A percentile compares a stretch with the other conserved stretches of the same genome.
phyloP scores from a whole-genome alignment of 2,888 invertebrate species.

The Pollenia amentaria region DNA sequence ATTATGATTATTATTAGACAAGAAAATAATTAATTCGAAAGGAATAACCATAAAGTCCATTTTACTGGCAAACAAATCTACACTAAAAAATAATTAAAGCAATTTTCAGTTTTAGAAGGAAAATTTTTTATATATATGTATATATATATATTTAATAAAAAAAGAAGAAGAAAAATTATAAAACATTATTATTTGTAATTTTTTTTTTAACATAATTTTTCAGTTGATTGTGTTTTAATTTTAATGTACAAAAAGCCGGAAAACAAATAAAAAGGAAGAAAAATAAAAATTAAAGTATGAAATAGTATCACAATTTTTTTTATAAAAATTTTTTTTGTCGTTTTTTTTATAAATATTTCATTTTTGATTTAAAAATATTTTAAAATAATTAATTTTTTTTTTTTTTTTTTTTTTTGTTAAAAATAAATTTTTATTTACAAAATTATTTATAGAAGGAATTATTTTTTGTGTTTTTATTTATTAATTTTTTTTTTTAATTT shows the following conservation, averaged over 20 bases:
- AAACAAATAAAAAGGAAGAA: constrained; percentile 29
- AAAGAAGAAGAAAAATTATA: constrained; percentile 24
- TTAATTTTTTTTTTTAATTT: constrained; percentile 48
- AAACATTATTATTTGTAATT: constrained; percentile 1
- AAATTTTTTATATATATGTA: not conserved
- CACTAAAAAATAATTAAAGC: constrained; percentile 64
- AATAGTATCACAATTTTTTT: constrained; percentile 74
- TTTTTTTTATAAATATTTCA: constrained; percentile 25
- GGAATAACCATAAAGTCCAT: constrained; percentile 20
- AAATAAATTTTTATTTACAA: constrained; percentile 50
- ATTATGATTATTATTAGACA: constrained; percentile 43
- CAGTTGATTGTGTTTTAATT: not conserved
- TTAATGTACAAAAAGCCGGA: constrained; percentile 59
- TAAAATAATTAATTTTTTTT: constrained; percentile 24
- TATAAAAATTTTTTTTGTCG: constrained; percentile 59
- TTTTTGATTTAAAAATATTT: constrained; percentile 35
- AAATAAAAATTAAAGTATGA: constrained; percentile 70
- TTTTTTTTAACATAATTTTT: too few species aligned
- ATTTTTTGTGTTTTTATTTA: constrained; percentile 36
- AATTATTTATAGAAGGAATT: constrained; percentile 49
- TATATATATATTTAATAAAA: not conserved
- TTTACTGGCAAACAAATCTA: constrained; percentile 43
- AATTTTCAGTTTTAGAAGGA: constrained; percentile 21
- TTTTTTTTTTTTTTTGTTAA: constrained; percentile 30
- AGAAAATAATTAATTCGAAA: constrained; percentile 25